Conservation (phyloP, 2,888 invertebrate genomes). For the Drymonia ruficornis region DNA sequence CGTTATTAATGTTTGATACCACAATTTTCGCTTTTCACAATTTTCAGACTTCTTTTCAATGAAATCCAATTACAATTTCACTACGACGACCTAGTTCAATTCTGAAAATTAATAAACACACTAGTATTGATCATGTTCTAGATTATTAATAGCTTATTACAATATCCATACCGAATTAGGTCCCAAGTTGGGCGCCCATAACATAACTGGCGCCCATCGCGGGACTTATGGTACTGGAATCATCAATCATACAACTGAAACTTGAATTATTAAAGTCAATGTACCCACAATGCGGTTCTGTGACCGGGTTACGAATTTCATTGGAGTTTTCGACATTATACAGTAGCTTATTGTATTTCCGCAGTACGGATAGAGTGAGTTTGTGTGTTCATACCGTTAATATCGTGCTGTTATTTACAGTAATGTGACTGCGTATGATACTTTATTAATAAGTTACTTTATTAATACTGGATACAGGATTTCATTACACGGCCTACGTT, state of each 20-base stretch:
- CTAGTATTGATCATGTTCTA: neutral
- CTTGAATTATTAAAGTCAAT: slow-evolving; percentile 4
- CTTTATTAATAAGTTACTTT: neutral
- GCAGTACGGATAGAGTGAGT: neutral
- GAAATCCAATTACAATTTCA: neutral
- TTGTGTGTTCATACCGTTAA: neutral
- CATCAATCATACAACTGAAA: slow-evolving; percentile 2
- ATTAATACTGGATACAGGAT: too few species aligned
- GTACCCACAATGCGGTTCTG: slow-evolving; percentile 1
- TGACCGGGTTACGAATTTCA: slow-evolving; percentile 5
- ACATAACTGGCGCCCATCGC: slow-evolving; percentile 1
- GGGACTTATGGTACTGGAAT: slow-evolving; percentile 3
- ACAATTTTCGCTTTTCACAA: neutral
- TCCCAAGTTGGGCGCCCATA: neutral
- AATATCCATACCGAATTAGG: neutral
- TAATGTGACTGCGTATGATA: neutral
- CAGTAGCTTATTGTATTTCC: slow-evolving; percentile 1
- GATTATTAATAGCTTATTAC: neutral
- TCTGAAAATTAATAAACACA: neutral
- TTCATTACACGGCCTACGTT: too few species aligned
- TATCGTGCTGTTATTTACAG: neutral
- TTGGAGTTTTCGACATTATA: neutral
- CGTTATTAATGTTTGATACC: neutral
- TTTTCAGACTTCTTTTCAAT: neutral
- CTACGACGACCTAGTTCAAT: neutral